These are phyloP conservation scores for Pedetes capensis DNA, from an alignment of 2,113 vertebrate genomes.

Conservation along the genomic window DNA sequence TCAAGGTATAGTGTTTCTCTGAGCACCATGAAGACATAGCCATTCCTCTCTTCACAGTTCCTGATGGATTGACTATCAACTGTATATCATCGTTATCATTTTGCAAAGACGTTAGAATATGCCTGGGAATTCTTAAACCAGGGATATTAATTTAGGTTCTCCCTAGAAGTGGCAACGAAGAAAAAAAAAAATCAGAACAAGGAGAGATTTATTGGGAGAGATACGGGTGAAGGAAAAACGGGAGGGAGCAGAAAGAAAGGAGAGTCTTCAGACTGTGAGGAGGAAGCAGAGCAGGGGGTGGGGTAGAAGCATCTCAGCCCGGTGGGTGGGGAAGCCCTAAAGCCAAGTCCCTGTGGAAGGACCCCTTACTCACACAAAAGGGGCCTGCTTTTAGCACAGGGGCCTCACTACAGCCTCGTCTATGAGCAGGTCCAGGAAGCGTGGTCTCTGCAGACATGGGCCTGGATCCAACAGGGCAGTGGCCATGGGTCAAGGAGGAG, in stretches of 20 bases:
- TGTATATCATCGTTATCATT: fast-evolving
- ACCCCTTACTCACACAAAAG: background rate
- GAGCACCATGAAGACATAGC: background rate
- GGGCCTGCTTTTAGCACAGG: background rate
- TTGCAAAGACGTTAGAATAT: too few species aligned
- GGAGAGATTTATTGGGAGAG: too few species aligned
- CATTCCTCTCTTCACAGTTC: background rate
- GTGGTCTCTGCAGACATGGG: background rate
- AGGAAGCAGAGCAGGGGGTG: background rate
- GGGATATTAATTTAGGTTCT: background rate
- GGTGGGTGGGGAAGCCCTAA: background rate
- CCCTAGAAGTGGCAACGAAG: background rate
- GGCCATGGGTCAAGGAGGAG: background rate
- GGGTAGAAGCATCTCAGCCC: too few species aligned
- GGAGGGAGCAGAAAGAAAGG: background rate
- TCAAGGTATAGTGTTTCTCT: background rate
- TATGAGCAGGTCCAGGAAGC: background rate
- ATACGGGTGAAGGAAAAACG: background rate
- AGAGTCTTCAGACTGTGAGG: background rate
- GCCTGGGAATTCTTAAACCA: too few species aligned
- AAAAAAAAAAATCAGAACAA: background rate
- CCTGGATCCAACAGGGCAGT: too few species aligned
- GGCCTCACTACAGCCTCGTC: fast-evolving
- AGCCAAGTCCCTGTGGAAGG: too few species aligned
- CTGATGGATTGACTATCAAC: background rate